A percentile compares a stretch with the other conserved stretches of the same genome.
phyloP scores from a whole-genome alignment of 2,888 invertebrate species.

The Oxystoma pomonae region DNA sequence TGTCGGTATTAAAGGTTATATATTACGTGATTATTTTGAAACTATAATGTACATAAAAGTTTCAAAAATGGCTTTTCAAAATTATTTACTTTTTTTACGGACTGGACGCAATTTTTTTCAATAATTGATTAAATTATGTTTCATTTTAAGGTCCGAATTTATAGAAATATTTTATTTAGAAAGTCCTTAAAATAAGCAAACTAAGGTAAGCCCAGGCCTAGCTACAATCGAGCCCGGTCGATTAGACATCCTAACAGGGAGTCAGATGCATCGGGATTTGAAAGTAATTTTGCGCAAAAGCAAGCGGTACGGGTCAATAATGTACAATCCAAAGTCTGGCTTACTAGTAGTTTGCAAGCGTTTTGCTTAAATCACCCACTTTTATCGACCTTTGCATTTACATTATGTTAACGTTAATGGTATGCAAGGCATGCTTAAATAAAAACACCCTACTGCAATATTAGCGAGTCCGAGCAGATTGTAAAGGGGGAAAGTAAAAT shows the following conservation, averaged over 20 bases:
- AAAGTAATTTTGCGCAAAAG: conserved; percentile 20
- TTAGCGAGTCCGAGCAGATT: not conserved
- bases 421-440: no score
- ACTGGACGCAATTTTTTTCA: no score
- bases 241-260: not conserved
- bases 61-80: not conserved
- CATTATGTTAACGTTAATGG: not conserved
- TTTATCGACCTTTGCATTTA: not conserved
- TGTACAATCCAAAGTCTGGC: conserved; percentile 31
- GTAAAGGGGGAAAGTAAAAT: not conserved
- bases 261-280: not conserved
- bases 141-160: not conserved
- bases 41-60: not conserved
- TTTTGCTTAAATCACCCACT: conserved; percentile 9
- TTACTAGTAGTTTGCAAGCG: conserved; percentile 14
- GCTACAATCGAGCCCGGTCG: no score
- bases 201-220: not conserved
- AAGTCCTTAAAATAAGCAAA: not conserved
- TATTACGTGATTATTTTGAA: not conserved
- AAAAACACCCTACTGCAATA: not conserved
- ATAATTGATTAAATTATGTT: not conserved
- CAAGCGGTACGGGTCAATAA: conserved; percentile 33
- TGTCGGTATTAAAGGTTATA: conserved; percentile 18
- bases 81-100: no score
- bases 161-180: not conserved